A percentile compares a stretch with the other conserved stretches of the same genome.
Conservation (phyloP, 2,113 vertebrate species). For the Circaetus gallicus region DNA sequence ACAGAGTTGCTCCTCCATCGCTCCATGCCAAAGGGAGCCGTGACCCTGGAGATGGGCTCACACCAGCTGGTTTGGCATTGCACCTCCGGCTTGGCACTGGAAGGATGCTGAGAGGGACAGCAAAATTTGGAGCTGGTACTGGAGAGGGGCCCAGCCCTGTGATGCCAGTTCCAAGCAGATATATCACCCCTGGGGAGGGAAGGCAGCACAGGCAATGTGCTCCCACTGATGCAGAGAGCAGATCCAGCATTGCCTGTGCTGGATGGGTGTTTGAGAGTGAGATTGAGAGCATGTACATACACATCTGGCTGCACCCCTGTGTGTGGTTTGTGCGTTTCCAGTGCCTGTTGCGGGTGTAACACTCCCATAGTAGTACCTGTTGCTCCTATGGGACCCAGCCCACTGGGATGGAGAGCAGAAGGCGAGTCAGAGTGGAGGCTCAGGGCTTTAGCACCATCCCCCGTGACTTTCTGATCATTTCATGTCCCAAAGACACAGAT, state of each 20-base stretch:
- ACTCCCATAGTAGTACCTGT: neutral
- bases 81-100: accelerated
- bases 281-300: no score
- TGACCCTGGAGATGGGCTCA: neutral
- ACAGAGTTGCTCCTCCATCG: neutral
- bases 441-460: neutral
- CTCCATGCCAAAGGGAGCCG: neutral
- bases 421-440: neutral
- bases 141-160: neutral
- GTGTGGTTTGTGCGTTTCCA: neutral
- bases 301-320: accelerated
- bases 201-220: neutral
- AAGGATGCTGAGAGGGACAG: neutral
- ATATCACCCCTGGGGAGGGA: neutral
- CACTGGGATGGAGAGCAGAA: neutral
- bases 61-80: neutral
- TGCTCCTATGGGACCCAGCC: neutral
- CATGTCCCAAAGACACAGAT: neutral
- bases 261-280: neutral
- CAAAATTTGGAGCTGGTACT: neutral
- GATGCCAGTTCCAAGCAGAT: neutral
- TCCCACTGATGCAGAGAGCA: neutral
- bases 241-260: neutral
- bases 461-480: neutral
- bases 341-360: neutral